phyloP scores from a whole-genome alignment of 2,797 vertebrate genomes.

The Dermochelys coriacea region DNA sequence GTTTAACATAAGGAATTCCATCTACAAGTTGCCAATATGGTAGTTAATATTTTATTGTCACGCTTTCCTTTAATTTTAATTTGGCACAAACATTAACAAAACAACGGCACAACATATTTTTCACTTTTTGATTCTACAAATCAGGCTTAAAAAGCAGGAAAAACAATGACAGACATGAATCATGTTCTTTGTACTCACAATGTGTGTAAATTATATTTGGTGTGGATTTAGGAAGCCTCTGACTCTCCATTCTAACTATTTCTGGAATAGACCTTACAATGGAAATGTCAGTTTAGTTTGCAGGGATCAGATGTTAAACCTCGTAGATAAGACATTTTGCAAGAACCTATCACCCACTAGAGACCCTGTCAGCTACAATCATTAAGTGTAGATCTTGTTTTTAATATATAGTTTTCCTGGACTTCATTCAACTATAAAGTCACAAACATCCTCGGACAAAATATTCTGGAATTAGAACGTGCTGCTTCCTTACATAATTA shows the following conservation, averaged over 20 bases:
- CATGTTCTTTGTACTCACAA: not conserved
- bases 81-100: not conserved
- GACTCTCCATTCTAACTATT: not conserved
- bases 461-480: constrained; percentile 9
- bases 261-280: constrained; percentile 7
- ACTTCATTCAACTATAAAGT: not conserved
- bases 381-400: not conserved
- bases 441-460: not conserved
- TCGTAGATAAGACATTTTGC: not conserved
- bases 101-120: not conserved
- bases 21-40: not conserved
- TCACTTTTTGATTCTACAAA: not conserved
- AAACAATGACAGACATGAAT: not conserved
- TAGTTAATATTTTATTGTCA: not conserved
- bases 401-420: not conserved
- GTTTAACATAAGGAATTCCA: not conserved
- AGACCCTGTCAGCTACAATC: constrained; percentile 5
- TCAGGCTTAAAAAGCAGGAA: not conserved
- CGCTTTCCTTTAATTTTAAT: not conserved
- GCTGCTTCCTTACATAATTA: constrained; percentile 7
- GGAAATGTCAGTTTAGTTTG: constrained; percentile 23
- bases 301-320: constrained; percentile 13
- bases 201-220: not conserved
- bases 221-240: not conserved
- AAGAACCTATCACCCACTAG: not conserved